phyloP scores from a whole-genome alignment of 2,888 invertebrate species.

The Allolobophora icterica region DNA sequence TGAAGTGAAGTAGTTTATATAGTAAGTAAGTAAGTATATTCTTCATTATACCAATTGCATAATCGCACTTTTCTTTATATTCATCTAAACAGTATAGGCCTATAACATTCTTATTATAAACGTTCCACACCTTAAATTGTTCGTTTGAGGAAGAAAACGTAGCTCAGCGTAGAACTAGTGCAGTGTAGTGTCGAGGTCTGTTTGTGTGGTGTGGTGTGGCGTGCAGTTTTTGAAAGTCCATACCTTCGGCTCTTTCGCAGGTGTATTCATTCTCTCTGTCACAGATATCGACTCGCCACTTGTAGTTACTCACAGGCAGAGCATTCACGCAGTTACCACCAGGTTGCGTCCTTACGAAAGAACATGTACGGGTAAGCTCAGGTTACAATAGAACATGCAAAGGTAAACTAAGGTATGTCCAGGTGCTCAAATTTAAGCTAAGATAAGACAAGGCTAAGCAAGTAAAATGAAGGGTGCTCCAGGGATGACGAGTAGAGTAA shows the following conservation, averaged over 20 bases:
- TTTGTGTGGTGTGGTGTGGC: not conserved
- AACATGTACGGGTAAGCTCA: not conserved
- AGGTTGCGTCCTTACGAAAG: constrained; percentile 23
- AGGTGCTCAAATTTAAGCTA: not conserved
- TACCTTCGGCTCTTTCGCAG: constrained; percentile 43
- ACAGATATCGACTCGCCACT: constrained; percentile 40
- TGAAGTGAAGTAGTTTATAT: no score
- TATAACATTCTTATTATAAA: no score
- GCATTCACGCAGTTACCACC: constrained; percentile 41
- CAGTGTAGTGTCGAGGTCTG: no score
- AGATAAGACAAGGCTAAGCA: not conserved
- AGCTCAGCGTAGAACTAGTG: no score
- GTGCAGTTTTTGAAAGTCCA: not conserved
- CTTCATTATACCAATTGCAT: no score
- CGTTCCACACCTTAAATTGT: no score
- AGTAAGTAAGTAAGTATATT: no score
- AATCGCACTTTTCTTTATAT: no score
- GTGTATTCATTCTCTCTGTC: constrained; percentile 38
- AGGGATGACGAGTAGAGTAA: no score
- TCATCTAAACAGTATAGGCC: no score
- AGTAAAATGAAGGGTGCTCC: no score
- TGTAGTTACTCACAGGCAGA: constrained; percentile 33
- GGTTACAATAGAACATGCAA: not conserved
- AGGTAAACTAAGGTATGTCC: not conserved
- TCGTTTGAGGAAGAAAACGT: no score